Evolutionary conservation across 2,797 vertebrate species (phyloP).

Genomic region (Margarornis squamiger): DNA sequence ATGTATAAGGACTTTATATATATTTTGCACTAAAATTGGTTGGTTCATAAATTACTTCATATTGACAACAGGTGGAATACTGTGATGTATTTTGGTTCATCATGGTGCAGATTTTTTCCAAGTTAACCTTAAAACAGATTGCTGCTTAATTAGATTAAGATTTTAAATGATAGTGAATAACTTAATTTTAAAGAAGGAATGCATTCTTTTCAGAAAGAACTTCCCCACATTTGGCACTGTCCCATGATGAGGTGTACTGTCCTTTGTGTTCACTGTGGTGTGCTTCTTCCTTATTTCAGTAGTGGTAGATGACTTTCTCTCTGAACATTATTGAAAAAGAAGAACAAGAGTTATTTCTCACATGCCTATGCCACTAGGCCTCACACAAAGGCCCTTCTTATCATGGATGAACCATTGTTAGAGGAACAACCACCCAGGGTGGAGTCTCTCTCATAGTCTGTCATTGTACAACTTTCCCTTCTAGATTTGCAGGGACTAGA

Average conservation of each 20-base stretch:
- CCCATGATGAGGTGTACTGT: not conserved
- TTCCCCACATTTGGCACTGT: not conserved
- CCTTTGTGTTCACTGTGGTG: not conserved
- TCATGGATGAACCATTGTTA: not conserved
- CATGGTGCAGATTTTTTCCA: not conserved
- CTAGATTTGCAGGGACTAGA: not conserved
- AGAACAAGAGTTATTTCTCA: not conserved
- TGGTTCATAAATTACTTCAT: not conserved
- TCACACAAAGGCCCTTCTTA: not conserved
- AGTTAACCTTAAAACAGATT: not conserved
- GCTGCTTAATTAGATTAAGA: fast-evolving
- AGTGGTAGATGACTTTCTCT: not conserved
- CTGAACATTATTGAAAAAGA: not conserved
- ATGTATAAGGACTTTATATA: not conserved
- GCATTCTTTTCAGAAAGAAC: not conserved
- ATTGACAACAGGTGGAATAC: not conserved
- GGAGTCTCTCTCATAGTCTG: not conserved
- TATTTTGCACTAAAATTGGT: not conserved
- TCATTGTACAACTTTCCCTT: not conserved
- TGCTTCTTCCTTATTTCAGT: not conserved
- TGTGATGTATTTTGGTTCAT: not conserved
- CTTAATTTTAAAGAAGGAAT: not conserved
- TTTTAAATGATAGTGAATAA: not conserved
- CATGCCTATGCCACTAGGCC: not conserved
- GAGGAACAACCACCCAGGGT: fast-evolving